Conservation (phyloP, 2,113 vertebrate species). For the Phylloscopus trochilus region DNA sequence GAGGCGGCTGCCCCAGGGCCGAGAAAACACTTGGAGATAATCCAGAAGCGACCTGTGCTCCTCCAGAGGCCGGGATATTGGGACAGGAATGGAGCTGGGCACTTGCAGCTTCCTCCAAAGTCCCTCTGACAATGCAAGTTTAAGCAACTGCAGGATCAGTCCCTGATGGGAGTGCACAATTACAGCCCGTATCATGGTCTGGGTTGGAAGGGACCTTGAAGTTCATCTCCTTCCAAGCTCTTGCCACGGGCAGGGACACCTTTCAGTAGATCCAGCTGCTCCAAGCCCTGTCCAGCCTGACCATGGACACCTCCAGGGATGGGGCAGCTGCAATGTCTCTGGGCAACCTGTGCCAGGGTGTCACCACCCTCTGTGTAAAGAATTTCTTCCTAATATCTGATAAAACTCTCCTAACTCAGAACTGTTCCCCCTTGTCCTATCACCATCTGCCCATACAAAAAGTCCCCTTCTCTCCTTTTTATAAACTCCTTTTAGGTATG, state of each 20-base stretch:
- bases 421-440: not conserved
- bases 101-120: not conserved
- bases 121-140: not conserved
- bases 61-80: not conserved
- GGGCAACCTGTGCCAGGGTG: not conserved
- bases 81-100: not conserved
- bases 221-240: not conserved
- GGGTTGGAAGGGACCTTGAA: not conserved
- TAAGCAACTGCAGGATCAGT: not conserved
- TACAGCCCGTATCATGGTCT: fast-evolving
- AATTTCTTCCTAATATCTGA: not conserved
- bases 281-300: not conserved
- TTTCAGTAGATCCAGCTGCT: not conserved
- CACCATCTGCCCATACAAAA: not conserved
- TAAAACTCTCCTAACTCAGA: not conserved
- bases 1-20: not conserved
- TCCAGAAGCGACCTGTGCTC: not conserved
- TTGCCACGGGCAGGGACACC: not conserved
- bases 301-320: not conserved
- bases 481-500: not conserved
- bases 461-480: not conserved
- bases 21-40: slow-evolving; percentile 35
- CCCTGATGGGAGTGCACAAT: not conserved
- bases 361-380: not conserved
- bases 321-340: not conserved